These are phyloP conservation scores for Scolopax mira DNA, from an alignment of 2,113 vertebrate genomes.

Conservation along the genomic window DNA sequence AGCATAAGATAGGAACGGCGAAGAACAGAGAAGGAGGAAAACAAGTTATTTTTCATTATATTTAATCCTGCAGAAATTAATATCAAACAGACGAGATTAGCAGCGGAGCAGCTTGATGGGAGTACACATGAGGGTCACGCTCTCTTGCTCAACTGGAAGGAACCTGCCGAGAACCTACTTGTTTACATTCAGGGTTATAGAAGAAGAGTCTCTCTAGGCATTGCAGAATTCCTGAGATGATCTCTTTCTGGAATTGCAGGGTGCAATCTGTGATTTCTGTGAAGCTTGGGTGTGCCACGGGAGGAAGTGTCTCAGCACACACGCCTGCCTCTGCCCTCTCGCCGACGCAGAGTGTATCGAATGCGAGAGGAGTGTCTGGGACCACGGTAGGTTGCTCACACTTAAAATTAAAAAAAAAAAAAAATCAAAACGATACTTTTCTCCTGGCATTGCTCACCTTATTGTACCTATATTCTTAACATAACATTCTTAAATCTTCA, in stretches of 20 bases:
- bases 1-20: neutral
- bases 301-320: conserved; percentile 92
- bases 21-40: neutral
- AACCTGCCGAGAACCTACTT: neutral
- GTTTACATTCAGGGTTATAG: neutral
- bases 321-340: conserved; percentile 90
- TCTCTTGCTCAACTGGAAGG: neutral
- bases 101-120: neutral
- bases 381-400: conserved; percentile 83
- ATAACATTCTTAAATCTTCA: neutral
- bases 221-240: neutral
- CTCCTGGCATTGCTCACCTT: neutral
- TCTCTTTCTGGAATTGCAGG: conserved; percentile 74
- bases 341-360: conserved; percentile 92
- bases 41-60: neutral
- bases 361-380: conserved; percentile 95
- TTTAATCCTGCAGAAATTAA: neutral
- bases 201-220: neutral
- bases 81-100: neutral
- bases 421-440: neutral
- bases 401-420: neutral
- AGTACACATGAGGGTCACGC: neutral
- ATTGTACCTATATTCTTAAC: neutral
- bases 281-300: conserved; percentile 98
- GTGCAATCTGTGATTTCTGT: conserved; percentile 97